Percentiles rank a stretch among this genome's conserved stretches.
Evolutionary conservation across 2,888 invertebrate genomes (phyloP).

Genomic region (Pherbina coryleti): DNA sequence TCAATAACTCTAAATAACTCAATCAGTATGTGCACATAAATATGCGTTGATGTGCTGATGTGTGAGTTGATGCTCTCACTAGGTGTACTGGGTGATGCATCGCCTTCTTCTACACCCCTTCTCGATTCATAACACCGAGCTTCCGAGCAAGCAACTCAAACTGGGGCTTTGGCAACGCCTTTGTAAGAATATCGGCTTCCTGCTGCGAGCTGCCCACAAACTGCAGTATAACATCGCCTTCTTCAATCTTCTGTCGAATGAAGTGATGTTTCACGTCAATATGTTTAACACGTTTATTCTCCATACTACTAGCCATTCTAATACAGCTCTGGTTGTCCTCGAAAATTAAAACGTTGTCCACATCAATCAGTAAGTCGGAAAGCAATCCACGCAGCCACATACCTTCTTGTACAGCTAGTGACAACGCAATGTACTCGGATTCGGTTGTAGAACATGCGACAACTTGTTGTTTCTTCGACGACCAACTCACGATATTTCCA

Average conservation of each 20-base stretch:
- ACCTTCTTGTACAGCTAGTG: conserved; percentile 28
- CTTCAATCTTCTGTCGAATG: conserved; percentile 25
- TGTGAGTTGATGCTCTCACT: too few relatives aligned
- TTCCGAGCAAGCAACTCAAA: background rate
- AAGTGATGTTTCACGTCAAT: conserved; percentile 38
- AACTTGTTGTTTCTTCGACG: background rate
- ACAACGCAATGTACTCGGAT: conserved; percentile 9
- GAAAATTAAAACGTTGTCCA: conserved; percentile 12
- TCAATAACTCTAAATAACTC: too few relatives aligned
- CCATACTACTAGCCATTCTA: too few relatives aligned
- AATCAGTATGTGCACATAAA: too few relatives aligned
- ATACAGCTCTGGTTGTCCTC: conserved; percentile 37
- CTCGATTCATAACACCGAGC: background rate
- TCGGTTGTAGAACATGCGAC: conserved; percentile 27
- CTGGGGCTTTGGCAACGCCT: background rate
- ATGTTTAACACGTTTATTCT: conserved; percentile 7
- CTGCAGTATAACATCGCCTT: background rate
- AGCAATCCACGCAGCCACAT: conserved; percentile 36
- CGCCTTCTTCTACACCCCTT: background rate
- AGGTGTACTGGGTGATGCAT: background rate
- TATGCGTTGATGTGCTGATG: too few relatives aligned
- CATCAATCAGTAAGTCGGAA: conserved; percentile 21
- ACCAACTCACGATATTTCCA: background rate
- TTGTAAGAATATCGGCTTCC: background rate
- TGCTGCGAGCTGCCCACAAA: background rate